Conservation (phyloP, 1,140 invertebrate genomes). For the Monochamus saltuarius region DNA sequence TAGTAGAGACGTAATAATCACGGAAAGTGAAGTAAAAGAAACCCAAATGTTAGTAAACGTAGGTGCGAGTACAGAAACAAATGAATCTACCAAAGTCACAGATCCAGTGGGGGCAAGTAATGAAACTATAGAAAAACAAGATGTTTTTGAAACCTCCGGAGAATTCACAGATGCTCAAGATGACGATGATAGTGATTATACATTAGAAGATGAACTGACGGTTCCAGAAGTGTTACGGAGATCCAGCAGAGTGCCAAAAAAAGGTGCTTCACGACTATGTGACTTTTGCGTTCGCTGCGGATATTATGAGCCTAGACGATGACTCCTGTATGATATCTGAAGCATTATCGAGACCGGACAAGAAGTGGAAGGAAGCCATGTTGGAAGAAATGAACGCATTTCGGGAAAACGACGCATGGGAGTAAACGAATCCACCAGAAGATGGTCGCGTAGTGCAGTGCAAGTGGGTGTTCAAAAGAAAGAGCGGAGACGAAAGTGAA, state of each 20-base stretch:
- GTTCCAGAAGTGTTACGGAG: slow-evolving; percentile 2
- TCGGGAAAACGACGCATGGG: slow-evolving; percentile 42
- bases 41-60: slow-evolving; percentile 2
- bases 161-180: slow-evolving; percentile 53
- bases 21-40: slow-evolving; percentile 27
- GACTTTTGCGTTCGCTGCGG: too few relatives aligned
- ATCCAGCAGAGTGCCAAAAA: not conserved
- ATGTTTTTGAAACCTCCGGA: slow-evolving; percentile 36
- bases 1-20: slow-evolving; percentile 40
- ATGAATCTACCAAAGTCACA: not conserved
- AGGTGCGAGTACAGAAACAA: too few relatives aligned
- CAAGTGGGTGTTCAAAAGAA: slow-evolving; percentile 48
- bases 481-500: slow-evolving; percentile 33
- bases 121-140: slow-evolving; percentile 6
- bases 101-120: slow-evolving; percentile 15
- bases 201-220: slow-evolving; percentile 1
- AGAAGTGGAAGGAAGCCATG: slow-evolving; percentile 27
- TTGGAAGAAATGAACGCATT: slow-evolving; percentile 32
- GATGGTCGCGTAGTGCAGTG: slow-evolving; percentile 34
- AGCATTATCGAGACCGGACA: not conserved
- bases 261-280: too few relatives aligned
- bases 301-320: not conserved
- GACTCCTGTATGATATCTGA: not conserved
- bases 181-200: slow-evolving; percentile 13
- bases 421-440: slow-evolving; percentile 40